Conservation (phyloP, 2,888 invertebrate genomes). For the Resseliella maxima region DNA sequence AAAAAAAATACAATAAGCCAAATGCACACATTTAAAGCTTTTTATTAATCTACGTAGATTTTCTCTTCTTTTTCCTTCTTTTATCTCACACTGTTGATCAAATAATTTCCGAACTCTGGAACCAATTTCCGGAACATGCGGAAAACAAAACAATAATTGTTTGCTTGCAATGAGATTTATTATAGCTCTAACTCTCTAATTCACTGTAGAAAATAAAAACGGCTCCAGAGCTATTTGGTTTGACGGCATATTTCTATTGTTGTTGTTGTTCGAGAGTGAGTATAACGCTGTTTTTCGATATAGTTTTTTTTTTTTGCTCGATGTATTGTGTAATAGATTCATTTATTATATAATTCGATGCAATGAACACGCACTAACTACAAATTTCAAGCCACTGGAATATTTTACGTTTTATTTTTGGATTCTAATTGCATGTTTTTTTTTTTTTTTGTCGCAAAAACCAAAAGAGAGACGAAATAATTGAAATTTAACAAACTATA, state of each 20-base stretch:
- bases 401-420: background rate
- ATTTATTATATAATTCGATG: slow-evolving; percentile 53
- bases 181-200: background rate
- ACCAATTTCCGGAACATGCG: background rate
- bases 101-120: background rate
- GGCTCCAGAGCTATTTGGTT: no score
- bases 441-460: background rate
- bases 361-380: slow-evolving; percentile 46
- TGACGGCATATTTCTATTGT: no score
- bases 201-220: background rate
- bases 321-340: slow-evolving; percentile 18
- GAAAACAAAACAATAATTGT: background rate
- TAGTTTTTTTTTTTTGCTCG: background rate
- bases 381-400: background rate
- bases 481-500: background rate
- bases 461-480: background rate
- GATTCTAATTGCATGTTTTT: background rate
- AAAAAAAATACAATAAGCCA: background rate
- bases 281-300: background rate
- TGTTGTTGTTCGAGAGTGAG: background rate
- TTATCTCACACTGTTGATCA: background rate
- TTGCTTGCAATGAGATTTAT: background rate
- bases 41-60: no score
- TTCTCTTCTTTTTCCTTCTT: background rate
- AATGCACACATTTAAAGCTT: background rate